Evolutionary conservation across 2,888 invertebrate genomes (phyloP).

Genomic region (Sminthurinus aureus): DNA sequence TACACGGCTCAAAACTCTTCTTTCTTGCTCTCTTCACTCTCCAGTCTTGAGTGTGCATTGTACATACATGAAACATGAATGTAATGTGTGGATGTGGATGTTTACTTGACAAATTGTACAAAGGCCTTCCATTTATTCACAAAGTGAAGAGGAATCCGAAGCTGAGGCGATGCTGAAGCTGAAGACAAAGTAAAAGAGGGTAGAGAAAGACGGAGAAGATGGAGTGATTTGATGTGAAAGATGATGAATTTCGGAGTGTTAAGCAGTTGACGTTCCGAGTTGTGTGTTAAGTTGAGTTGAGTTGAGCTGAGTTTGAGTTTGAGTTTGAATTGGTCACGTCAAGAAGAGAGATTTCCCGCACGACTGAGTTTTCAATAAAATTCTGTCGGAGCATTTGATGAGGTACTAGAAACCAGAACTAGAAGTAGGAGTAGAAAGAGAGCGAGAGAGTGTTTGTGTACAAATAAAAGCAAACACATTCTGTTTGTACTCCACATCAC

Average conservation of each 20-base stretch:
- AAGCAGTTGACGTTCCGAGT: conserved; percentile 23
- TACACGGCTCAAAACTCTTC: neutral
- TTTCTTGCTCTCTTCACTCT: too few relatives aligned
- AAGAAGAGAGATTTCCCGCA: conserved; percentile 49
- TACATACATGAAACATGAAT: neutral
- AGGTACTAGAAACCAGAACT: neutral
- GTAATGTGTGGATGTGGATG: neutral
- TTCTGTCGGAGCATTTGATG: neutral
- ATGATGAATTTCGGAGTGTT: conserved; percentile 36
- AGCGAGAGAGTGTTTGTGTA: neutral
- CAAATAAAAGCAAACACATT: too few relatives aligned
- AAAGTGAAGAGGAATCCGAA: too few relatives aligned
- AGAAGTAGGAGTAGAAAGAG: neutral
- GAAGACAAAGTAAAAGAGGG: conserved; percentile 1
- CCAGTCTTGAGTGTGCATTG: neutral
- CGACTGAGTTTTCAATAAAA: conserved; percentile 53
- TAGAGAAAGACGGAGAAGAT: neutral
- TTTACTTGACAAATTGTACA: too few relatives aligned
- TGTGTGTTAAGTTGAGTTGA: conserved; percentile 33
- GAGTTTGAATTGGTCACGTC: conserved; percentile 53
- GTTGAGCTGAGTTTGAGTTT: too few relatives aligned
- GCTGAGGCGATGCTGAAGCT: too few relatives aligned
- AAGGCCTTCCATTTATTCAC: too few relatives aligned
- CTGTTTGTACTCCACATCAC: too few relatives aligned
- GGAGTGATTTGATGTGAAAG: conserved; percentile 29